These are phyloP conservation scores for Eupithecia abbreviata DNA, from an alignment of 2,888 invertebrate species.

Conservation along the genomic window DNA sequence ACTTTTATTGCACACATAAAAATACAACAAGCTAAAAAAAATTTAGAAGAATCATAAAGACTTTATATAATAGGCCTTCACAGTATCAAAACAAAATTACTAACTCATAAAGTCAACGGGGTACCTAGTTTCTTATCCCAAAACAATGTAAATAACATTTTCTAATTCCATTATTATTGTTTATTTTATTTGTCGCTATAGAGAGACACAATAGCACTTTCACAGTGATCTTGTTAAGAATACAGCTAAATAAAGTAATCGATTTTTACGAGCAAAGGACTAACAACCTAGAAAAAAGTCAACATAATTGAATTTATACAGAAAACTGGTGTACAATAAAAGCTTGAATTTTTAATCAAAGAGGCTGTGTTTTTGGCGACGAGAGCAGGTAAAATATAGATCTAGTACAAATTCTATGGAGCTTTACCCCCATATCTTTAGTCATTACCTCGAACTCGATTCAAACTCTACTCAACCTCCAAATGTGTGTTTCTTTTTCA, in stretches of 20 bases:
- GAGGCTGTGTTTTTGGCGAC: not conserved
- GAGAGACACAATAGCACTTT: constrained; percentile 43
- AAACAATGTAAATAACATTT: constrained; percentile 22
- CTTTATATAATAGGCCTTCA: not conserved
- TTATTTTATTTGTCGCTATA: constrained; percentile 45
- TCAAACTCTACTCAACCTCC: too few relatives aligned
- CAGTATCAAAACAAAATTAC: not conserved
- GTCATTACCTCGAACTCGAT: too few relatives aligned
- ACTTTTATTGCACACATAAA: too few relatives aligned
- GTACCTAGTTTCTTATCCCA: not conserved
- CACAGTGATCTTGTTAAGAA: constrained; percentile 59
- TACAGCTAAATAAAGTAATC: constrained; percentile 66
- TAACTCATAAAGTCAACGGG: not conserved
- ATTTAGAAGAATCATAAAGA: not conserved
- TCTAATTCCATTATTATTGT: constrained; percentile 1
- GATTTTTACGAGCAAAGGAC: constrained; percentile 66
- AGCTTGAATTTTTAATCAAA: not conserved
- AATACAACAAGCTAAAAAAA: too few relatives aligned
- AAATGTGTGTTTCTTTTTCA: too few relatives aligned
- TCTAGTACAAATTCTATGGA: not conserved
- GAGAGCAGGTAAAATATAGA: not conserved
- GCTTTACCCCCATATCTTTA: too few relatives aligned
- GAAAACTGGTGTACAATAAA: constrained; percentile 11
- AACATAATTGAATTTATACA: constrained; percentile 7
- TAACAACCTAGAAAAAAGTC: constrained; percentile 41